These are phyloP conservation scores for Clepsis dumicolana DNA, from an alignment of 2,888 invertebrate genomes.

Conservation along the genomic window DNA sequence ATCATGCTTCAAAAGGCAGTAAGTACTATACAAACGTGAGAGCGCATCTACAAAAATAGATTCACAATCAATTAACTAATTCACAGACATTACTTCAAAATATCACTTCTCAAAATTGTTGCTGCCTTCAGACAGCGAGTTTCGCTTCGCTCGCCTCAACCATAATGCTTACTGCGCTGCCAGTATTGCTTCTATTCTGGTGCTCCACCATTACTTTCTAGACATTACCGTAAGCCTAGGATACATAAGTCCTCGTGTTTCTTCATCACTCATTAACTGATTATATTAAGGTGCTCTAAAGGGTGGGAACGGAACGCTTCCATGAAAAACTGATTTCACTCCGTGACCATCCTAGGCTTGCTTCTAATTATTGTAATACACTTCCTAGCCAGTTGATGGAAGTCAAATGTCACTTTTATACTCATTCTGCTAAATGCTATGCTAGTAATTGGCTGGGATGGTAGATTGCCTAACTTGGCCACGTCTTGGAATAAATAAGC, in stretches of 20 bases:
- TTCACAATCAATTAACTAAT: constrained; percentile 58
- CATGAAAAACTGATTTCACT: constrained; percentile 20
- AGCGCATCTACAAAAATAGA: constrained; percentile 65
- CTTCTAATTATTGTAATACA: constrained; percentile 43
- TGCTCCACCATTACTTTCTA: constrained; percentile 37
- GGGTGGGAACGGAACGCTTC: constrained; percentile 30
- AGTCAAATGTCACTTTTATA: constrained; percentile 22
- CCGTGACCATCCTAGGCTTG: constrained; percentile 34
- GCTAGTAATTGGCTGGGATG: constrained; percentile 28
- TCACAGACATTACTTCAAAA: constrained; percentile 64
- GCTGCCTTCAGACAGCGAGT: constrained; percentile 58
- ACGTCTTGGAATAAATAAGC: constrained; percentile 16
- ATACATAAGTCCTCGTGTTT: constrained; percentile 19
- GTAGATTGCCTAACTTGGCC: constrained; percentile 20
- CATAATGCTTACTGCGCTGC: constrained; percentile 11
- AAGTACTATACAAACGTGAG: constrained; percentile 59
- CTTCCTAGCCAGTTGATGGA: constrained; percentile 35
- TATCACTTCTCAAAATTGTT: constrained; percentile 72
- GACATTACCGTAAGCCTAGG: constrained; percentile 41
- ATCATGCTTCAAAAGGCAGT: constrained; percentile 49
- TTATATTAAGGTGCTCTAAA: constrained; percentile 13
- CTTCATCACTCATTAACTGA: constrained; percentile 12
- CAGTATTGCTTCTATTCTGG: constrained; percentile 30
- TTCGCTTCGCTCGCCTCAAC: constrained; percentile 47
- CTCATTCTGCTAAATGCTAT: constrained; percentile 28